Base-by-base conservation (phyloP, 1,140 invertebrate species). In the Cotesia chilonis region DNA sequence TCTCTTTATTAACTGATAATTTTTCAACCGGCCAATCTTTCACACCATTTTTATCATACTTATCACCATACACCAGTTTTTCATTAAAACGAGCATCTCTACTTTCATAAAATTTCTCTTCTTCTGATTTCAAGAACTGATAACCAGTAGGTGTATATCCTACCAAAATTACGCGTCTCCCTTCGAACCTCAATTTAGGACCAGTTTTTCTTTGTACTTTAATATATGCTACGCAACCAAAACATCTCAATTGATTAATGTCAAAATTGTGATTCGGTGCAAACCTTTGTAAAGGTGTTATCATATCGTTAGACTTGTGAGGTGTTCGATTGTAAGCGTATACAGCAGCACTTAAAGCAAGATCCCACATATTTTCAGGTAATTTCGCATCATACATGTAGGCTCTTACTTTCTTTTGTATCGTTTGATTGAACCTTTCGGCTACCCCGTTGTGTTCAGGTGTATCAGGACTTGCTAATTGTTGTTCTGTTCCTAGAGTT, bases 391-490 rank as follows among this genome's bases (percentile, higher is more conserved):
- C 78, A 12, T 72, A 66, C 20, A 86, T 67, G 60, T 83, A 74
- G 5, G 78, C 64, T 61, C 80, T 37, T 4, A 80, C 78, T 60
- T 75, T 76, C 5, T 78, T 74, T 10, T 76, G 74, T 17, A 85
- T 72, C 0, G 78, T 85, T 59, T 83, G 69, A 70, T 85, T 85
- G 38, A 79, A 77, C 51, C 83, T 55, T 73, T 87, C 81, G 6
- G 80, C 67, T 6, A 78, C 73, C n/a, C 81, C 83, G 75, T 87
- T 86, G 68, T 81, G 78, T 64, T 82, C 67, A 60, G 83, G 81
- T 4, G 79, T 78, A 66, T 84, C 78, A 3, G 76, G 77, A 67
- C 63, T 63, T 4, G 69, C 61, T 38, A 73, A n/a, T 41, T 71
- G 61, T 20, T 37, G 55, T 67, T 77, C 72, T 63, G 64, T 47